Conservation (phyloP, 2,113 vertebrate genomes). For the Sylvia atricapilla region DNA sequence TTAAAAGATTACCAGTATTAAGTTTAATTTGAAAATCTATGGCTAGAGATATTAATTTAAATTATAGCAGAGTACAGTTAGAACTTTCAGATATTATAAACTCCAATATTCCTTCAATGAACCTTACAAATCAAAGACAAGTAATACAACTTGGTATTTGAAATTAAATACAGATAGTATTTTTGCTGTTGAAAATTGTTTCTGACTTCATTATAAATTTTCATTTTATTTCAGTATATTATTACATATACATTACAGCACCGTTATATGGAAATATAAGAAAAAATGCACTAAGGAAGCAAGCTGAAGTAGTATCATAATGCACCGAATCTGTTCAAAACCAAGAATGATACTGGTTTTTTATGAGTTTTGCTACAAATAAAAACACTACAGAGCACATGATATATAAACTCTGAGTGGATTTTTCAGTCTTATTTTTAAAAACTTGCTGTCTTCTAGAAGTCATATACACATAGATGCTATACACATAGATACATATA, state of each 20-base stretch:
- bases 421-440: background rate
- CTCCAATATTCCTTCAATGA: background rate
- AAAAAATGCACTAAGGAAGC: background rate
- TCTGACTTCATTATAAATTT: background rate
- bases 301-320: background rate
- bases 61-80: background rate
- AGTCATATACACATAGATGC: accelerated
- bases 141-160: background rate
- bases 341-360: background rate
- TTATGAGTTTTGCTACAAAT: background rate
- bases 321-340: background rate
- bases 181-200: background rate
- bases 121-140: background rate
- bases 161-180: background rate
- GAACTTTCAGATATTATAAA: background rate
- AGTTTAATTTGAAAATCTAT: background rate
- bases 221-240: background rate
- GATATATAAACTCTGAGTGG: background rate
- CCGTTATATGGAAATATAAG: background rate
- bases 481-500: too few relatives aligned
- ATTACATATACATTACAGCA: background rate
- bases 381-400: background rate
- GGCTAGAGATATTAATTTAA: background rate
- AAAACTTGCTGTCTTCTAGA: background rate
- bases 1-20: background rate